These are phyloP conservation scores for Cryptops parisi DNA, from an alignment of 2,888 invertebrate species.

Conservation along the genomic window DNA sequence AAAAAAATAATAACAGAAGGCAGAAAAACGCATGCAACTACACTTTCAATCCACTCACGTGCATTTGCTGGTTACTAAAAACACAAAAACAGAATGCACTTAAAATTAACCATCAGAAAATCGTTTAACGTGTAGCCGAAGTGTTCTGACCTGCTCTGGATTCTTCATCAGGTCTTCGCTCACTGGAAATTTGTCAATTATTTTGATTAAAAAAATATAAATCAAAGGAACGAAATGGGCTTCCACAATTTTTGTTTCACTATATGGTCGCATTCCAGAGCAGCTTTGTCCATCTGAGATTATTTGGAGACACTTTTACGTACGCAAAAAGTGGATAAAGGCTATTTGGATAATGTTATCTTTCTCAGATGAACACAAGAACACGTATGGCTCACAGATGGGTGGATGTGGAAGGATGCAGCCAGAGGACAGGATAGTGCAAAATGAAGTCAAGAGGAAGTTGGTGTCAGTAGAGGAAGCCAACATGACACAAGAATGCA, in stretches of 20 bases:
- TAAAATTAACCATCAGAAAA: too few relatives aligned
- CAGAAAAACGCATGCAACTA: too few relatives aligned
- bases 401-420: constrained; percentile 11
- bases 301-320: not conserved
- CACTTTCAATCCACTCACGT: too few relatives aligned
- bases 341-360: not conserved
- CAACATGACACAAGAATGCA: not conserved
- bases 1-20: too few relatives aligned
- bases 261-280: too few relatives aligned
- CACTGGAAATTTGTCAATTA: too few relatives aligned
- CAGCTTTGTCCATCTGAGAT: not conserved
- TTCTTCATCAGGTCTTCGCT: not conserved
- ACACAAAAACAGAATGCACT: too few relatives aligned
- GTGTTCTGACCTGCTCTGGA: not conserved
- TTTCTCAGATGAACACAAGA: not conserved
- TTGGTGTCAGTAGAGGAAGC: constrained; percentile 8
- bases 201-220: too few relatives aligned
- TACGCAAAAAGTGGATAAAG: not conserved
- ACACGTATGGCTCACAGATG: not conserved
- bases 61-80: too few relatives aligned
- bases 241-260: not conserved
- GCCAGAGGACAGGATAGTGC: constrained; percentile 9
- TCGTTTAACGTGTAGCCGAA: not conserved
- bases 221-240: not conserved
- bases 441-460: constrained; percentile 3